Evolutionary conservation across 2,797 vertebrate genomes (phyloP).

Genomic region (Margarornis squamiger): DNA sequence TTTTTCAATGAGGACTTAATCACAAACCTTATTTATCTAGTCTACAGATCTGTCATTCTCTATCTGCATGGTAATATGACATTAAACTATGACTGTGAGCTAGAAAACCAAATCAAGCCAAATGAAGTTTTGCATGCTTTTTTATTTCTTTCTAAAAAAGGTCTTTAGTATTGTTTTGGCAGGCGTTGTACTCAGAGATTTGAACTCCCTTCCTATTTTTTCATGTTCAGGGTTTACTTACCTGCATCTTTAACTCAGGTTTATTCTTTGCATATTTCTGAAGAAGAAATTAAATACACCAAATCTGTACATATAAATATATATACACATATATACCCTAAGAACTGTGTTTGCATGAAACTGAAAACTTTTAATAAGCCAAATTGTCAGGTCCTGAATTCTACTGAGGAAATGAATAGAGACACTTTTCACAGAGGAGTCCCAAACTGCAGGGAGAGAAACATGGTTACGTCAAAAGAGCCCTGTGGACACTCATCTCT

Average conservation of each 20-base stretch:
- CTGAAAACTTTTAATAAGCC: neutral
- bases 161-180: neutral
- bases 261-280: neutral
- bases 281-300: neutral
- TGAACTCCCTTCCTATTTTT: neutral
- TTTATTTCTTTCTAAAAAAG: neutral
- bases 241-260: neutral
- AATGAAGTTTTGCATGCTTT: neutral
- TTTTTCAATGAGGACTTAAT: constrained; percentile 32
- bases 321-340: neutral
- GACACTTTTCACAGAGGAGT: neutral
- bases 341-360: neutral
- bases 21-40: constrained; percentile 37
- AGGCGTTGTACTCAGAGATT: neutral
- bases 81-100: neutral
- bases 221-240: neutral
- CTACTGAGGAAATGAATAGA: neutral
- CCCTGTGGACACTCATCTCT: neutral
- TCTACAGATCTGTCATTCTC: neutral
- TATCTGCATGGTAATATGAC: neutral
- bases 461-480: fast-evolving
- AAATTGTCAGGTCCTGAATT: neutral
- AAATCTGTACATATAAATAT: neutral
- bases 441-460: neutral
- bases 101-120: neutral